Base-by-base conservation (phyloP, 2,888 invertebrate genomes). In the Drosophila birchii region DNA sequence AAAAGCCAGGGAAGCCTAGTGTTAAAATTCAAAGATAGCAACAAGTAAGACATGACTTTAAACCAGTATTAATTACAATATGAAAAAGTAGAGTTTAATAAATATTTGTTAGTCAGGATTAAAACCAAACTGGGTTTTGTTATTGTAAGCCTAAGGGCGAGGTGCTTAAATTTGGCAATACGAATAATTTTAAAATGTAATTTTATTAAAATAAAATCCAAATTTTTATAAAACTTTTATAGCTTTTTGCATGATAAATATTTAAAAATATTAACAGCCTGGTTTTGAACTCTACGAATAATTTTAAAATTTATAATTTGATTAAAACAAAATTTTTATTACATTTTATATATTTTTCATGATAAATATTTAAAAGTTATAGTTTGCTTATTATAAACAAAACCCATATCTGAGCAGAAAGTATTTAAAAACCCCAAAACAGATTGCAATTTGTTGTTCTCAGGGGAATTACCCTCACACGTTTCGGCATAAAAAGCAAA, bases 401-500 rank as follows among this genome's bases (percentile, higher is more conserved):
- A 34, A 23, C 20, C 20, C 20, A 20, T 38, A 61, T 39, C 20
- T 39, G 5, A 5, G 18, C 7, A 8, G 12, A 47, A 47, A 29
- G 9, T 32, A 32, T 32, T 49, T 49, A 61, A 61, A 61, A 34
- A 32, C 23, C 32, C 9, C 5, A 59, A 34, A 49, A 47, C 32
- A 23, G 47, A 39, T 47, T 34, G 11, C 5, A 2, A 34, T 57
- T 18, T 58, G 8, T 43, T 58, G 16, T 20, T 36, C 44, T 39
- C 4, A 16, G 39, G 63, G 66, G 39, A 67, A 44, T 67, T 60
- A 68, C 63, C 44, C 34, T 43, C 57, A 54, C 70, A 56, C 67
- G 64, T 57, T 66, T 62, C 47, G 38, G 18, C 51, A 72, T 62
- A 68, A 67, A 73, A 74, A 75, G 76, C 67, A 74, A 74, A 77